Conservation (phyloP, 2,113 vertebrate species). For the Dasyornis broadbenti region DNA sequence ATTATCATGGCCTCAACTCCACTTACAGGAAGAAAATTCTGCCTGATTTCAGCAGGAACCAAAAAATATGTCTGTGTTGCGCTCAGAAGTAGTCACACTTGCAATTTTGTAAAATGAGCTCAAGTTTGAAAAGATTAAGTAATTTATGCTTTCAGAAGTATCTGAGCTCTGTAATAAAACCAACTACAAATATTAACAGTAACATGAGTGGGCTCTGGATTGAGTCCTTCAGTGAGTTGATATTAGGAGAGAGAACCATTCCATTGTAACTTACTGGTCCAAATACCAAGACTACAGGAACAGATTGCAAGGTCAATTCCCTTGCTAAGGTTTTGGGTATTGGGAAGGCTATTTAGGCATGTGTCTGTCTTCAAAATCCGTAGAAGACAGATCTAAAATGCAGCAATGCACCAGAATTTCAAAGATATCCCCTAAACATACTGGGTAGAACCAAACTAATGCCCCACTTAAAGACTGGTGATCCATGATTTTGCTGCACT, state of each 20-base stretch:
- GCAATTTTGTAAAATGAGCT: background rate
- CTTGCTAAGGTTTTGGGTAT: background rate
- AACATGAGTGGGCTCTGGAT: background rate
- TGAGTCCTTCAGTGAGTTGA: background rate
- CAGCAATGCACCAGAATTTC: background rate
- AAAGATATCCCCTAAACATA: background rate
- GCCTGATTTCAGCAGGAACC: background rate
- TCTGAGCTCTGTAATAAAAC: background rate
- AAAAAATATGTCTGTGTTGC: background rate
- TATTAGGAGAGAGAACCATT: background rate
- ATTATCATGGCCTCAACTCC: background rate
- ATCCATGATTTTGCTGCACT: background rate
- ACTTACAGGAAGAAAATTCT: background rate
- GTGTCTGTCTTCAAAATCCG: background rate
- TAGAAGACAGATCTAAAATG: background rate
- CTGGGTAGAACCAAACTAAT: background rate
- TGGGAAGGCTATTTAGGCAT: background rate
- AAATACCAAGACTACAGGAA: background rate
- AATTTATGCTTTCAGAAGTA: background rate
- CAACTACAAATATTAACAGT: background rate
- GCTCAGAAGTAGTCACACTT: background rate
- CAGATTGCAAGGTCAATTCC: background rate
- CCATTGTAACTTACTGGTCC: background rate
- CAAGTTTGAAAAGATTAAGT: background rate
- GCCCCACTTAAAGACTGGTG: background rate